Conservation (phyloP, 2,113 vertebrate genomes). For the Leiothrix lutea region DNA sequence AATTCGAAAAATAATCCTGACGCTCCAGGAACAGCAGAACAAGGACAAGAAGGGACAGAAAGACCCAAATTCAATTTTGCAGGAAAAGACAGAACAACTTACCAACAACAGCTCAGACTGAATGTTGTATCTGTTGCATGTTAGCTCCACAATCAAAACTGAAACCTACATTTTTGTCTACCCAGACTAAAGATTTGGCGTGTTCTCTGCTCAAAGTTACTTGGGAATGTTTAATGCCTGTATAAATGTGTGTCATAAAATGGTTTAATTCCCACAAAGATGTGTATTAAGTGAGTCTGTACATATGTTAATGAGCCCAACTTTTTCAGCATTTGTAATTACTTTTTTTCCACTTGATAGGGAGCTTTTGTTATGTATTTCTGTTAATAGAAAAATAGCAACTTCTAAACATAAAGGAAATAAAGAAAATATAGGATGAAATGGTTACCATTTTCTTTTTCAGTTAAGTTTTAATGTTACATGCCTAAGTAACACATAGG, state of each 20-base stretch:
- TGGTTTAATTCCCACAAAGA: constrained; percentile 73
- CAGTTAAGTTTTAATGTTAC: constrained; percentile 70
- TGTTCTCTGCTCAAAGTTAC: constrained; percentile 63
- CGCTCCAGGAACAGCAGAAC: constrained; percentile 86
- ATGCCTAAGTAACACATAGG: constrained; percentile 63
- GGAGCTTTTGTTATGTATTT: constrained; percentile 84
- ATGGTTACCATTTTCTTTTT: constrained; percentile 78
- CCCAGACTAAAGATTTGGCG: constrained; percentile 60
- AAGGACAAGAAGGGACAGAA: constrained; percentile 76
- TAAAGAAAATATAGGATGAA: constrained; percentile 81
- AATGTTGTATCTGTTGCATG: constrained; percentile 59
- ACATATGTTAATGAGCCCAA: constrained; percentile 89
- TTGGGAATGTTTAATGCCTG: constrained; percentile 71
- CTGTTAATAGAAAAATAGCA: constrained; percentile 84
- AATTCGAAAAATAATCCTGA: constrained; percentile 89
- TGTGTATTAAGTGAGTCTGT: constrained; percentile 85
- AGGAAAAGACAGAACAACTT: constrained; percentile 63
- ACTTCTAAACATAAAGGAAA: constrained; percentile 81
- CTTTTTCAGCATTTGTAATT: constrained; percentile 93
- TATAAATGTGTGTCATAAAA: constrained; percentile 78
- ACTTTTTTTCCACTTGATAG: constrained; percentile 81
- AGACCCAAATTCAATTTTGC: constrained; percentile 59
- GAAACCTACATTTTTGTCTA: constrained; percentile 52
- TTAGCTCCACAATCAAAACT: constrained; percentile 56
- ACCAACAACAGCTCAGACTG: constrained; percentile 75